A percentile compares a stretch with the other conserved stretches of the same genome.
These are phyloP conservation scores for Fulmarus glacialis DNA, from an alignment of 2,113 vertebrate genomes.

Conservation along the genomic window DNA sequence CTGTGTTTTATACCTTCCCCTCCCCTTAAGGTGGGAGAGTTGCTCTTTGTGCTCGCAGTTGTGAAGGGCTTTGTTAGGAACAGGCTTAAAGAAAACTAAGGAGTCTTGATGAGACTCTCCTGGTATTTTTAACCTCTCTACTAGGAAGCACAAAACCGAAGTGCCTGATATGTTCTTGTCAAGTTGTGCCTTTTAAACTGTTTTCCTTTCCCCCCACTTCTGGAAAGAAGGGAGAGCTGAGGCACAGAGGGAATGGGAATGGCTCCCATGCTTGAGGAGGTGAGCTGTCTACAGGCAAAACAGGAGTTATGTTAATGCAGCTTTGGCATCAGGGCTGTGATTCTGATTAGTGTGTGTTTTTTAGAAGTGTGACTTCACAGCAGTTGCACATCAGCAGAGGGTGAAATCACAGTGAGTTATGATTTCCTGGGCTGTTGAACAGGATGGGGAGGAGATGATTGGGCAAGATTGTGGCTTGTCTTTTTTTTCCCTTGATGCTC, in stretches of 20 bases:
- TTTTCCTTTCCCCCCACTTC: not conserved
- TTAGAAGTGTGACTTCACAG: conserved; percentile 55
- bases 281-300: not conserved
- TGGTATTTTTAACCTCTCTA: not conserved
- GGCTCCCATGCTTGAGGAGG: not conserved
- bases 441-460: conserved; percentile 68
- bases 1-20: not conserved
- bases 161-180: not conserved
- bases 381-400: conserved; percentile 55
- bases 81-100: not conserved
- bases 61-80: not conserved
- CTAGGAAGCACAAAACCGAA: not conserved
- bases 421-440: conserved; percentile 71
- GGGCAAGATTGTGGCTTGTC: conserved; percentile 60
- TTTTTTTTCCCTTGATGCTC: conserved; percentile 29
- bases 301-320: not conserved
- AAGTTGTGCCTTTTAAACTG: not conserved
- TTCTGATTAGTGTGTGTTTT: conserved; percentile 7
- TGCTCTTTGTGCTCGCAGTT: not conserved
- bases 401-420: conserved; percentile 72
- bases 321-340: not conserved
- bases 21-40: not conserved
- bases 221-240: not conserved
- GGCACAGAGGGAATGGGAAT: not conserved
- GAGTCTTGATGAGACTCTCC: not conserved